Evolutionary conservation across 2,797 vertebrate genomes (phyloP), one percentile per base, ranked within the genome.

Genomic region (Amblyraja radiata): DNA sequence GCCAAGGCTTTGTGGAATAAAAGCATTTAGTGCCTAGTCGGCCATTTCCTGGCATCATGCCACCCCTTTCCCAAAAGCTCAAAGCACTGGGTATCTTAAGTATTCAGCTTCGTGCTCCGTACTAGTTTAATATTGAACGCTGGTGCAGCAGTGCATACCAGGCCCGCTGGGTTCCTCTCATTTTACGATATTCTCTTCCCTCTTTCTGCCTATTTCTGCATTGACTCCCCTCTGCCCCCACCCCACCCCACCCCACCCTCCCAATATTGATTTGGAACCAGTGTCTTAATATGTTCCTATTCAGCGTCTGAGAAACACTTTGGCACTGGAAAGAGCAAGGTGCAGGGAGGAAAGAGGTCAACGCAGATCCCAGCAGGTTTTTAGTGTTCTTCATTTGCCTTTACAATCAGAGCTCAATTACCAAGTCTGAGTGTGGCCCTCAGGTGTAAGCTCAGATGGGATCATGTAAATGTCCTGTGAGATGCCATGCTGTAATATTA

Each of bases 311-410:
- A 96, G 96, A 96, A 95, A 96, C 94, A 95, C 96, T 95, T 96
- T 97, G 97, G 96, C 95, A 95, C 96, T 96, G 96, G 96, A 96
- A 94, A 95, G 96, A 97, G 96, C 95, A 96, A 96, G 95, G 96
- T 95, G 95, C 94, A 95, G 96, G 95, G 95, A 95, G 96, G 96
- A 96, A 95, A 94, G 95, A 96, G 96, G 96, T 96, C 95, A 96
- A 95, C 95, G 96, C 96, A 94, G 95, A 96, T 97, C 96, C 95
- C 96, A 95, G 95, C 95, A 94, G 96, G 96, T 96, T 97, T 96
- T 97, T 97, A 96, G 96, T 97, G 96, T 96, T 97, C 96, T 96
- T 96, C 96, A 96, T 97, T 97, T 97, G 97, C 97, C 96, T 97
- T 96, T 96, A 96, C 96, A 97, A 96, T 97, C 93, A 96, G 95